Evolutionary conservation across 2,888 invertebrate species (phyloP).

Genomic region (Mythimna albipuncta): DNA sequence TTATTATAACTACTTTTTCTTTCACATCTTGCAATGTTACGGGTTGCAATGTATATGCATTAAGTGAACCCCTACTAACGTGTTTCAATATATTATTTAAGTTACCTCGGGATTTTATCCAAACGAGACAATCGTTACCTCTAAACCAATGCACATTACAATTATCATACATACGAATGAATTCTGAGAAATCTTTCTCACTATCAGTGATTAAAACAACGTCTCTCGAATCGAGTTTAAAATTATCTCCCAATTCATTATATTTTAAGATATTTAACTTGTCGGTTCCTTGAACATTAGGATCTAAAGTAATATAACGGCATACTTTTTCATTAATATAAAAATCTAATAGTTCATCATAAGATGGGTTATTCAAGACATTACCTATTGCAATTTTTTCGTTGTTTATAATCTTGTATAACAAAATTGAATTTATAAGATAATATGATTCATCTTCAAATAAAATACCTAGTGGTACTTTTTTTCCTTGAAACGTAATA

Average conservation of each 20-base stretch:
- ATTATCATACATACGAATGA: not conserved
- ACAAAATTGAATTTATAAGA: constrained; percentile 39
- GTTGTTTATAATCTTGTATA: constrained; percentile 45
- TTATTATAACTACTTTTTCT: constrained; percentile 57
- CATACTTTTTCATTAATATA: constrained; percentile 45
- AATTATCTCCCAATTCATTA: constrained; percentile 9
- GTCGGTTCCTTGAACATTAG: not conserved
- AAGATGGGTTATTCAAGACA: constrained; percentile 25
- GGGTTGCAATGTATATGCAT: constrained; percentile 8
- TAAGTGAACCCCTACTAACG: constrained; percentile 17
- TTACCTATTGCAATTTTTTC: constrained; percentile 37
- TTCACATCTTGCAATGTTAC: constrained; percentile 37
- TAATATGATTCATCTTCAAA: constrained; percentile 21
- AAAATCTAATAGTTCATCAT: constrained; percentile 31
- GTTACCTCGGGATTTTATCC: constrained; percentile 47
- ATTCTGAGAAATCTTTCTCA: constrained; percentile 27
- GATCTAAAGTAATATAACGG: constrained; percentile 45
- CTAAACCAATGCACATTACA: constrained; percentile 56
- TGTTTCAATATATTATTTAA: constrained; percentile 35
- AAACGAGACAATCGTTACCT: constrained; percentile 18
- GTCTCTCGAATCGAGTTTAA: constrained; percentile 18
- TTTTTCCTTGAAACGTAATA: constrained; percentile 49
- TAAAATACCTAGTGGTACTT: constrained; percentile 29
- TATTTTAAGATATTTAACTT: constrained; percentile 29
- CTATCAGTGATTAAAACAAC: constrained; percentile 49